These are phyloP conservation scores for Saxidomus purpurata DNA, from an alignment of 1,140 invertebrate species.

Conservation along the genomic window DNA sequence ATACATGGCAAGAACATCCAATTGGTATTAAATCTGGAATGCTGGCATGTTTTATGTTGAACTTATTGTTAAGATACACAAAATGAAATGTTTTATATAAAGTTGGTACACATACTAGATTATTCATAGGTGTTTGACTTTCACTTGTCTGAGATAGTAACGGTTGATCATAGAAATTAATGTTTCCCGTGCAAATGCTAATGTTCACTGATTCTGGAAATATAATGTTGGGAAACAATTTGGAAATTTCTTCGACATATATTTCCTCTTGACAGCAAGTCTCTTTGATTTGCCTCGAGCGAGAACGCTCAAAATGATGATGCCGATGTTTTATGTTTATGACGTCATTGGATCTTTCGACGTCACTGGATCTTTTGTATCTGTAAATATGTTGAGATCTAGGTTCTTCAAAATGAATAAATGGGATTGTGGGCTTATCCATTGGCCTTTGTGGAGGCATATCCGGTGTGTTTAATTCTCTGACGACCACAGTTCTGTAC, in stretches of 20 bases:
- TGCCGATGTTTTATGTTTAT: slow-evolving; percentile 11
- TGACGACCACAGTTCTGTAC: neutral
- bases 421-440: slow-evolving; percentile 4
- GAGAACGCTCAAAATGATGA: neutral
- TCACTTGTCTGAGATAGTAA: slow-evolving; percentile 28
- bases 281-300: neutral
- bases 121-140: neutral
- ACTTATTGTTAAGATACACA: slow-evolving; percentile 11
- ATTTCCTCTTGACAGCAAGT: slow-evolving; percentile 12
- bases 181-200: neutral
- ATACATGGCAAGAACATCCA: neutral
- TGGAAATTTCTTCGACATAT: slow-evolving; percentile 11
- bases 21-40: slow-evolving; percentile 29
- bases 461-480: neutral
- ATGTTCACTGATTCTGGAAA: slow-evolving; percentile 35
- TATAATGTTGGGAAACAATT: slow-evolving; percentile 2
- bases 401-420: slow-evolving; percentile 12
- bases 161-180: neutral
- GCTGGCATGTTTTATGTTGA: neutral
- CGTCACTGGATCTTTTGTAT: slow-evolving; percentile 41
- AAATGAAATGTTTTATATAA: slow-evolving; percentile 11
- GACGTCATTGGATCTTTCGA: slow-evolving; percentile 37
- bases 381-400: neutral
- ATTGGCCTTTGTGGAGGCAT: neutral
- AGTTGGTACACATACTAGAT: neutral